Conservation (phyloP, 2,888 invertebrate genomes). For the Papilio gigon region DNA sequence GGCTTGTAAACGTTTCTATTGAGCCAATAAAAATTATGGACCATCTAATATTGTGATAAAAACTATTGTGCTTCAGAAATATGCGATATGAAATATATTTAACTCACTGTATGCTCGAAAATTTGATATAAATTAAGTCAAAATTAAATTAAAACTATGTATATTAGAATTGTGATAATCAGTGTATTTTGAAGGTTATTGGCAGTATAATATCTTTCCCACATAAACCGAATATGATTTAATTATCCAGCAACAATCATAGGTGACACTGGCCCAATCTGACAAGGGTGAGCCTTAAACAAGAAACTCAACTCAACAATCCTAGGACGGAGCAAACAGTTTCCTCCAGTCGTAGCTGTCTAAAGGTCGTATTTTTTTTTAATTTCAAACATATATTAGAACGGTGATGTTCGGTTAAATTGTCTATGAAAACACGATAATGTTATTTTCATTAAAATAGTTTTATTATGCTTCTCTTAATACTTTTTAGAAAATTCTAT, state of each 20-base stretch:
- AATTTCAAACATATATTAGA: too few species aligned
- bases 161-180: not conserved
- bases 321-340: too few species aligned
- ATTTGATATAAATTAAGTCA: not conserved
- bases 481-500: conserved; percentile 10
- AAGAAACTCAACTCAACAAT: too few species aligned
- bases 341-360: too few species aligned
- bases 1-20: not conserved
- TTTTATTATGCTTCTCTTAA: not conserved
- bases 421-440: too few species aligned
- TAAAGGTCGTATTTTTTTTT: too few species aligned
- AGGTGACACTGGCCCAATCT: too few species aligned
- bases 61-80: conserved; percentile 16
- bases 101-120: not conserved
- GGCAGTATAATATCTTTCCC: not conserved
- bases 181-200: not conserved
- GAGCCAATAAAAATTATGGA: conserved; percentile 28
- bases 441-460: not conserved
- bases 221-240: not conserved
- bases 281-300: too few species aligned
- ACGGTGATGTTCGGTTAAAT: too few species aligned
- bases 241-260: too few species aligned
- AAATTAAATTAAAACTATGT: not conserved
- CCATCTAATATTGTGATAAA: conserved; percentile 40
- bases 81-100: conserved; percentile 16